A percentile compares a stretch with the other conserved stretches of the same genome.
phyloP scores from a whole-genome alignment of 1,140 invertebrate genomes.

The Tyrophagus putrescentiae region DNA sequence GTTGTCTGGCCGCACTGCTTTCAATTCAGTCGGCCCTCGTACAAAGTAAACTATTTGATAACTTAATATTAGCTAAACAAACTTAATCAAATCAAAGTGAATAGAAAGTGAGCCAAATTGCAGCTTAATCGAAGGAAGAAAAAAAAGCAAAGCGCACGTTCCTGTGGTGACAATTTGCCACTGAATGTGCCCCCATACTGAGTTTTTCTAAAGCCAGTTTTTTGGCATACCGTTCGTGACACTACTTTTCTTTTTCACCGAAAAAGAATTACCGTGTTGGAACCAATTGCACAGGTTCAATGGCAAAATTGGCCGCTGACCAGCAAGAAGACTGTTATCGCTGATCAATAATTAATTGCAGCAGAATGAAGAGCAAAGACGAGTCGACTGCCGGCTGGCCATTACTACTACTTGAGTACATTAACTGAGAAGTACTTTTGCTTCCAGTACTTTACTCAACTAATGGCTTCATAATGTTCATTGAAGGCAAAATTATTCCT shows the following conservation, averaged over 20 bases:
- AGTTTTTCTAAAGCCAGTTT: no score
- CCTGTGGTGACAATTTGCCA: no score
- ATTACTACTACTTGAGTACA: no score
- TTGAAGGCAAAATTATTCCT: conserved; percentile 2
- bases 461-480: conserved; percentile 6
- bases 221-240: no score
- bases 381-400: not conserved
- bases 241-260: no score
- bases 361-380: not conserved
- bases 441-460: not conserved
- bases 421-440: not conserved
- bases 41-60: conserved; percentile 9
- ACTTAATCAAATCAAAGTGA: not conserved
- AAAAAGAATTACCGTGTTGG: no score
- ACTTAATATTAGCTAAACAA: conserved; percentile 2
- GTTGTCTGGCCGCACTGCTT: no score
- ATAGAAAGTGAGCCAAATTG: conserved; percentile 11
- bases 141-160: no score
- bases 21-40: no score
- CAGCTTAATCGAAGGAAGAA: not conserved
- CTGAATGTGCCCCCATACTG: no score
- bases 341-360: conserved; percentile 4
- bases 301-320: no score
- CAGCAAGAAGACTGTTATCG: not conserved
- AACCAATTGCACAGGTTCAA: no score